Evolutionary conservation across 2,888 invertebrate species (phyloP).

Genomic region (Trichogramma dendrolimi): DNA sequence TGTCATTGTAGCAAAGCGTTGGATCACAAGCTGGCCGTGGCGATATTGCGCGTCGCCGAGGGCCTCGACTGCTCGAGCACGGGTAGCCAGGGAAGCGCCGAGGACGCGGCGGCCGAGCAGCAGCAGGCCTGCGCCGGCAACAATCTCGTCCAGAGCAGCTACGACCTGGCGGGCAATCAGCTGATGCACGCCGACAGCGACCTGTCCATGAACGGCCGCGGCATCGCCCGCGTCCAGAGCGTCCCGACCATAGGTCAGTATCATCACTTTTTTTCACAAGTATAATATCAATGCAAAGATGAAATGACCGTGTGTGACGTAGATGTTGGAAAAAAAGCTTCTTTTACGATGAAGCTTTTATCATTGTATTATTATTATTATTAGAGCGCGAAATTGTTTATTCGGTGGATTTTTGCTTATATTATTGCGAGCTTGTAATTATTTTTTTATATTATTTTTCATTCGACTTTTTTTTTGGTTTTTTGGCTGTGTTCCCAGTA

Average conservation of each 20-base stretch:
- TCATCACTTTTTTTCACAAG: too few relatives aligned
- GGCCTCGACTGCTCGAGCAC: slow-evolving; percentile 75
- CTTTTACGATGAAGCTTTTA: not conserved
- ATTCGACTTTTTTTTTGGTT: too few relatives aligned
- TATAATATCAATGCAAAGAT: too few relatives aligned
- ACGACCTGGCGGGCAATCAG: slow-evolving; percentile 46
- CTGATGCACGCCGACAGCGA: slow-evolving; percentile 51
- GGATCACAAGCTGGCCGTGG: slow-evolving; percentile 85
- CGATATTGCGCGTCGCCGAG: slow-evolving; percentile 78
- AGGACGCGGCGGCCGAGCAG: slow-evolving; percentile 42
- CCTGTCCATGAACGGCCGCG: slow-evolving; percentile 45
- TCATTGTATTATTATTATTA: not conserved
- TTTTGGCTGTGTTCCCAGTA: too few relatives aligned
- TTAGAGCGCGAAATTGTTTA: too few relatives aligned
- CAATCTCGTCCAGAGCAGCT: slow-evolving; percentile 45
- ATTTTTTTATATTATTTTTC: too few relatives aligned
- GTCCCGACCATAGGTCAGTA: slow-evolving; percentile 42
- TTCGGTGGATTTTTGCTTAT: too few relatives aligned
- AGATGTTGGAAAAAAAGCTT: not conserved
- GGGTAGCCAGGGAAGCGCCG: slow-evolving; percentile 45
- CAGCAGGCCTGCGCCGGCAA: slow-evolving; percentile 36
- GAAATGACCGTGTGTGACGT: not conserved
- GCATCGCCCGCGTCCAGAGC: slow-evolving; percentile 48
- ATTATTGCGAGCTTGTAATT: too few relatives aligned
- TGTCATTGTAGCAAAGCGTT: slow-evolving; percentile 72